Evolutionary conservation across 2,888 invertebrate genomes (phyloP).

Genomic region (Ceramica pisi): DNA sequence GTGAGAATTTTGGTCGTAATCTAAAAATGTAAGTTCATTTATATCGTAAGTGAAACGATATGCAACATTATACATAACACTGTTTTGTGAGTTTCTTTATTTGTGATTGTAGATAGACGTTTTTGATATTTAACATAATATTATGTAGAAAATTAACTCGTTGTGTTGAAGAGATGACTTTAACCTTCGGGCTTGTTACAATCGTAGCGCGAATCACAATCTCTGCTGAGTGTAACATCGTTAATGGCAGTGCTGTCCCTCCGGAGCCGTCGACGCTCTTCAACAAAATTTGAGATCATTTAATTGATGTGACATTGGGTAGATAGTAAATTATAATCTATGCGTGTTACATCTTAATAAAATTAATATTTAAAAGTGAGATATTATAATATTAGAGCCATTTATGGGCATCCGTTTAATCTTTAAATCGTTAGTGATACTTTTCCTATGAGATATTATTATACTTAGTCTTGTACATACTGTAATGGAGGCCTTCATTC

Average conservation of each 20-base stretch:
- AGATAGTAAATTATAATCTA: conserved; percentile 49
- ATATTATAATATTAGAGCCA: conserved; percentile 60
- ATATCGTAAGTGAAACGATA: conserved; percentile 82
- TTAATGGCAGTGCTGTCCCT: neutral
- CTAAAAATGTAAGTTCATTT: conserved; percentile 89
- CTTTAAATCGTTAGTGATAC: conserved; percentile 76
- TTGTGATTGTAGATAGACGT: conserved; percentile 75
- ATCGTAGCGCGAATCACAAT: conserved; percentile 30
- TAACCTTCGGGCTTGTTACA: conserved; percentile 24
- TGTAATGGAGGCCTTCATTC: conserved; percentile 88
- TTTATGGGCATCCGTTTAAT: conserved; percentile 60
- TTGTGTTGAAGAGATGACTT: conserved; percentile 59
- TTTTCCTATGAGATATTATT: conserved; percentile 80
- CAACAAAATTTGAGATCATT: conserved; percentile 43
- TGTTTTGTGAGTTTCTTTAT: conserved; percentile 76
- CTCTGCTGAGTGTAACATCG: conserved; percentile 35
- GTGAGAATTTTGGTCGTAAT: conserved; percentile 90
- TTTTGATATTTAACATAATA: conserved; percentile 71
- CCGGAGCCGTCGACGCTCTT: conserved; percentile 43
- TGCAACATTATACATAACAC: conserved; percentile 72
- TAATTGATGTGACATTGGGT: conserved; percentile 49
- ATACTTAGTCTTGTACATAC: conserved; percentile 76
- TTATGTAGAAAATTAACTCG: conserved; percentile 61
- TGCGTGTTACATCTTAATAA: conserved; percentile 55
- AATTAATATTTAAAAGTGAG: conserved; percentile 64